phyloP scores from a whole-genome alignment of 2,113 vertebrate species.

The Speoplatyrhinus poulsoni region DNA sequence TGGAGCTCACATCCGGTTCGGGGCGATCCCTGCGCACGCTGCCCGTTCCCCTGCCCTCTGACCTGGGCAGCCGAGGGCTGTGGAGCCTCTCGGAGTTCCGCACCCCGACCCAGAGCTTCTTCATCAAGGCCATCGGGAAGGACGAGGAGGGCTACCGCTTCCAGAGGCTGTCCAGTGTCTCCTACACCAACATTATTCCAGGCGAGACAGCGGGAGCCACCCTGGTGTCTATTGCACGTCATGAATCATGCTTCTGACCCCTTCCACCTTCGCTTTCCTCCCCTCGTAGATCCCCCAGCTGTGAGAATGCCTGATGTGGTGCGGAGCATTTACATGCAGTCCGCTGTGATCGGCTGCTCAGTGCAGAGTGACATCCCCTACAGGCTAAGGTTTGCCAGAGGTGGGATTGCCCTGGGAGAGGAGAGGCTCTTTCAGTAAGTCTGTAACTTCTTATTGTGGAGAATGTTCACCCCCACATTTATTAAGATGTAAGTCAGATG shows the following conservation, averaged over 20 bases:
- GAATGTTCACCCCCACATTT: conserved; percentile 22
- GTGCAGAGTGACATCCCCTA: conserved; percentile 86
- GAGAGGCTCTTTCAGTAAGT: conserved; percentile 83
- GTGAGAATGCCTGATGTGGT: conserved; percentile 84
- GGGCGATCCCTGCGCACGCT: conserved; percentile 81
- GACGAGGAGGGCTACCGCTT: conserved; percentile 83
- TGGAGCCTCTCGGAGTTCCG: conserved; percentile 84
- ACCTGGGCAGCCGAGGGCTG: conserved; percentile 75
- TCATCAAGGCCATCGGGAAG: conserved; percentile 85
- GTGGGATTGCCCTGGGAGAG: conserved; percentile 75
- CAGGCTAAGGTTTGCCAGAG: conserved; percentile 79
- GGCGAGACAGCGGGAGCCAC: conserved; percentile 61
- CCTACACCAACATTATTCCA: conserved; percentile 88
- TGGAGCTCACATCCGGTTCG: conserved; percentile 82
- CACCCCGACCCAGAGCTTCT: conserved; percentile 84
- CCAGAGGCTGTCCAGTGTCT: conserved; percentile 90
- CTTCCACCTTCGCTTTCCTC: conserved; percentile 44
- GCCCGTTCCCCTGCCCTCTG: conserved; percentile 68
- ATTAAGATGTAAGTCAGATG: conserved; percentile 31
- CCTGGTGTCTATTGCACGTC: conserved; percentile 43
- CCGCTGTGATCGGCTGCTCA: conserved; percentile 80
- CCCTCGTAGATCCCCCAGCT: conserved; percentile 78
- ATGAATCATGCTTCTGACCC: conserved; percentile 50
- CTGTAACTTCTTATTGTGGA: conserved; percentile 11
- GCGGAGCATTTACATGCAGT: conserved; percentile 78